phyloP scores from a whole-genome alignment of 2,888 invertebrate genomes.

The Leptopilina myrica region DNA sequence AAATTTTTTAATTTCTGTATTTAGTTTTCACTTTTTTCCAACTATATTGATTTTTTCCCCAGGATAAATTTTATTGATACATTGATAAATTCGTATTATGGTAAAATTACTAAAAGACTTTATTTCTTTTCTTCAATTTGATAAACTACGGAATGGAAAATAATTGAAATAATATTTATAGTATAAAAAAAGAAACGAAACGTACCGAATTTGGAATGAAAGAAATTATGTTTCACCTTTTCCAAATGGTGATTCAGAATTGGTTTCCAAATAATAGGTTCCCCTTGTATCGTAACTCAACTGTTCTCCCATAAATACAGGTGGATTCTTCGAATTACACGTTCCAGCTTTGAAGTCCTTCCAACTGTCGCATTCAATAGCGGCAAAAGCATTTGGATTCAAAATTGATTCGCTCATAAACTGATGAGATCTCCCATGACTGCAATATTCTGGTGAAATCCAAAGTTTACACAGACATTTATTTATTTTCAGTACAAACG shows the following conservation, averaged over 20 bases:
- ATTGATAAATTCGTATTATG: no score
- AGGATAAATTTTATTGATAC: no score
- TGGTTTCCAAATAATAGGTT: conserved; percentile 81
- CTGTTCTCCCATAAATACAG: conserved; percentile 80
- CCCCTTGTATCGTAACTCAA: conserved; percentile 76
- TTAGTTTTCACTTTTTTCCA: no score
- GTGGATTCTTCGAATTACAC: conserved; percentile 68
- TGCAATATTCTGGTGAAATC: conserved; percentile 80
- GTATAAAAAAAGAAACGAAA: neutral
- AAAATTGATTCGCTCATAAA: conserved; percentile 83
- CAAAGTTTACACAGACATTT: conserved; percentile 57
- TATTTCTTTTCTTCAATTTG: no score
- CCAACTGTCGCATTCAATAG: conserved; percentile 80
- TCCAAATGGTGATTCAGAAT: conserved; percentile 79
- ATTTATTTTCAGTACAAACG: no score
- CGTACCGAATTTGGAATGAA: neutral
- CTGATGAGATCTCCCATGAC: conserved; percentile 82
- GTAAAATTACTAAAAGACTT: no score
- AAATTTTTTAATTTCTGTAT: no score
- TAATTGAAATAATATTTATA: no score
- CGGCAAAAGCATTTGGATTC: conserved; percentile 78
- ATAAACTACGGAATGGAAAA: no score
- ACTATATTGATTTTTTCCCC: no score
- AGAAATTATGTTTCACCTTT: conserved; percentile 64
- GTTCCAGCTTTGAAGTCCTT: conserved; percentile 75